Evolutionary conservation across 2,888 invertebrate genomes (phyloP), one percentile per base, ranked within the genome.

Genomic region (Microctonus aethiopoides): DNA sequence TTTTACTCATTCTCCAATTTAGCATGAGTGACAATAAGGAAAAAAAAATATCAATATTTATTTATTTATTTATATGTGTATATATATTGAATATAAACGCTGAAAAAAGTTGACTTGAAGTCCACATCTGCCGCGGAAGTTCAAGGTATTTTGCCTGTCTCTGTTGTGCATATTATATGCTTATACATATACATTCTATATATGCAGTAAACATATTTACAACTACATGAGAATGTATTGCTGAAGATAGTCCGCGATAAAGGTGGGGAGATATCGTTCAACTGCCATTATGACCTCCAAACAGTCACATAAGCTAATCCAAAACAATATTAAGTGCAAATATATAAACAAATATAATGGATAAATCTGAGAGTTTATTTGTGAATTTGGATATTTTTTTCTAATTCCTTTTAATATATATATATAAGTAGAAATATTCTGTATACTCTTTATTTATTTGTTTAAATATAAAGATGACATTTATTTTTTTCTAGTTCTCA

Each of bases 231-330:
- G 32, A 51, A 41, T 51, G 46, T 57, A 64, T 46, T 59, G 64
- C 51, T 56, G 34, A 51, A 34, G 20, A 64, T 24, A 57, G 36
- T 51, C n/a, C 24, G 26, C 59, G 69, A 69, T 52, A 64, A 57
- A 63, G 51, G 59, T 69, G 64, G 59, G 64, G 57, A 51, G 64
- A 64, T 64, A 69, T 69, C 64, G 57, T 39, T 41, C 52, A 26
- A 26, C 39, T 54, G 46, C 24, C 57, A 66, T 57, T 57, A 13
- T 46, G 66, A 66, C 66, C 66, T 66, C 57, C 46, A 46, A 16
- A 46, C 6, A 46, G 46, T 46, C 46, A 46, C 46, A 46, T 46
- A 46, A 46, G 20, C 20, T 46, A 56, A 56, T 56, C 26, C 26
- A 26, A 24, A 16, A 16, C 46, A 46, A 46, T 46, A 16, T n/a